Conservation (phyloP, 2,113 vertebrate genomes). For the Hipposideros armiger region DNA sequence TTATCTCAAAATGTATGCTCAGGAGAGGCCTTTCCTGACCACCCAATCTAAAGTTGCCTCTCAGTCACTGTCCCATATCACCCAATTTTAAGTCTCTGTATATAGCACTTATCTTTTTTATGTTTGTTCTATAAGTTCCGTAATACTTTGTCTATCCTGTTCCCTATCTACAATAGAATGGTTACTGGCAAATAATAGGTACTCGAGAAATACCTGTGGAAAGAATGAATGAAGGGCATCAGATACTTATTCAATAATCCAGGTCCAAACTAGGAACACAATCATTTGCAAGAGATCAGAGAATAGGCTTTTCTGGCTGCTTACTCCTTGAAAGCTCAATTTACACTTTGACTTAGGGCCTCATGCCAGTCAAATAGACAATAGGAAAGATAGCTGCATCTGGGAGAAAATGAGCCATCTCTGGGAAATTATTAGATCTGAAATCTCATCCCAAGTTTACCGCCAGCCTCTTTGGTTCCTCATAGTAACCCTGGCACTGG, state of each 20-base stretch:
- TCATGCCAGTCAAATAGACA: constrained; percentile 17
- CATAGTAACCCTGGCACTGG: background rate
- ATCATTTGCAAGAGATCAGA: background rate
- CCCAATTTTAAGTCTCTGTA: background rate
- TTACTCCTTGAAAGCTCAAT: background rate
- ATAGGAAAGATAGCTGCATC: background rate
- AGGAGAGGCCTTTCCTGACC: background rate
- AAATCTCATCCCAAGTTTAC: background rate
- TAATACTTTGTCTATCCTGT: background rate
- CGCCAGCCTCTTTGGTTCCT: background rate
- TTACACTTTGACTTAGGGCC: background rate
- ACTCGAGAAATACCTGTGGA: background rate
- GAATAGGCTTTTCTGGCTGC: background rate
- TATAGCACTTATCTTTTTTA: background rate
- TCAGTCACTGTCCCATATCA: background rate
- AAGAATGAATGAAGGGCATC: constrained; percentile 22
- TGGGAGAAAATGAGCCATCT: background rate
- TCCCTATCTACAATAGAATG: background rate
- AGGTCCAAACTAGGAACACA: constrained; percentile 16
- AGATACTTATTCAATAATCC: background rate
- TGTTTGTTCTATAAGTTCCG: background rate
- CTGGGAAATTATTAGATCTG: background rate
- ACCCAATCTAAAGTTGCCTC: background rate
- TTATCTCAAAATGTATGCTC: background rate
- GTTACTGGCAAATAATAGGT: background rate